Evolutionary conservation across 2,888 invertebrate genomes (phyloP).

Genomic region (Fragum sueziense): DNA sequence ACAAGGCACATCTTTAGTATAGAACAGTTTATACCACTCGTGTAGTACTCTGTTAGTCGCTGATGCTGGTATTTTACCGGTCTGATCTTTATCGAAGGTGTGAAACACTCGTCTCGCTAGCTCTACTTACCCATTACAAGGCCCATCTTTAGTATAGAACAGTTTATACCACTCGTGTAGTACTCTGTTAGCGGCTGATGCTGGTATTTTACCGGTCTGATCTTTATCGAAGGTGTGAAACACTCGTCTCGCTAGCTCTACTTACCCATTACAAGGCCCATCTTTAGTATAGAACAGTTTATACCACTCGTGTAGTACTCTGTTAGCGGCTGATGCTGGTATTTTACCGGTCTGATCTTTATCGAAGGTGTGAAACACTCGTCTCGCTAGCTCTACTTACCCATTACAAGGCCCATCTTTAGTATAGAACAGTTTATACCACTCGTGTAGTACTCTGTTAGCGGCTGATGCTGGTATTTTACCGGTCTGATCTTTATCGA

Average conservation of each 20-base stretch:
- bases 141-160: slow-evolving; percentile 53
- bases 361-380: slow-evolving; percentile 58
- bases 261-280: slow-evolving; percentile 60
- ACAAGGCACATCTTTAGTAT: slow-evolving; percentile 47
- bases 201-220: slow-evolving; percentile 52
- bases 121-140: slow-evolving; percentile 58
- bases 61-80: slow-evolving; percentile 54
- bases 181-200: slow-evolving; percentile 55
- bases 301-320: slow-evolving; percentile 59
- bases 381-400: slow-evolving; percentile 59
- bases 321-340: slow-evolving; percentile 54
- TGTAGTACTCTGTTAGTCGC: slow-evolving; percentile 56
- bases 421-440: slow-evolving; percentile 60
- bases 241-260: slow-evolving; percentile 61
- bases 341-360: slow-evolving; percentile 51
- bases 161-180: slow-evolving; percentile 59
- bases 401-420: slow-evolving; percentile 53
- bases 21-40: slow-evolving; percentile 61
- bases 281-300: slow-evolving; percentile 54
- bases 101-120: slow-evolving; percentile 61
- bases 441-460: slow-evolving; percentile 52
- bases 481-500: slow-evolving; percentile 52
- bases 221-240: slow-evolving; percentile 56
- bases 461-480: slow-evolving; percentile 57
- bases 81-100: slow-evolving; percentile 45